Percentiles rank a stretch among this genome's conserved stretches.
These are phyloP conservation scores for Drosophila tani DNA, from an alignment of 1,140 invertebrate genomes.

Conservation along the genomic window DNA sequence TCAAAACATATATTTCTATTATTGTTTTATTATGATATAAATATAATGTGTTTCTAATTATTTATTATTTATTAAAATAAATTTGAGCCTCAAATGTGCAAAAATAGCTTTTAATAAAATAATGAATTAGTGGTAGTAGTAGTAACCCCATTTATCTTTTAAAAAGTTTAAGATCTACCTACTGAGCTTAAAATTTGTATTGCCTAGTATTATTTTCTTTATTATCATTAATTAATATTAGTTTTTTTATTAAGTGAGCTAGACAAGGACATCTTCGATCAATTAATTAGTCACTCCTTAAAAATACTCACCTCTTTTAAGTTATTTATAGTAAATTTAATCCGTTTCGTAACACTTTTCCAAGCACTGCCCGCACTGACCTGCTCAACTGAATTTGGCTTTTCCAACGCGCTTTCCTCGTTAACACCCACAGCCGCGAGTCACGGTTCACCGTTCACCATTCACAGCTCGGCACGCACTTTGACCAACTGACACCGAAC, in stretches of 20 bases:
- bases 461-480: slow-evolving; percentile 61
- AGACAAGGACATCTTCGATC: not conserved
- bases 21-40: not conserved
- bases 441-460: slow-evolving; percentile 27
- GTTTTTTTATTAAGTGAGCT: no score
- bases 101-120: no score
- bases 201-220: no score
- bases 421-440: slow-evolving; percentile 18
- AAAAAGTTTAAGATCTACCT: no score
- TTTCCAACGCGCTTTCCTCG: slow-evolving; percentile 33
- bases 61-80: not conserved
- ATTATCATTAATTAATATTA: no score
- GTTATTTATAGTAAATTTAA: not conserved
- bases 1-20: not conserved
- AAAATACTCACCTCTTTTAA: slow-evolving; percentile 23
- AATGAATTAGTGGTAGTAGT: no score
- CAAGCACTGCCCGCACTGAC: slow-evolving; percentile 50
- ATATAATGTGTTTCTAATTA: not conserved
- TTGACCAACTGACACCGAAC: slow-evolving; percentile 74
- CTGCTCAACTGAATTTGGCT: slow-evolving; percentile 31
- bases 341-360: not conserved
- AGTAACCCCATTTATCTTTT: not conserved
- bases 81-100: not conserved
- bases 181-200: no score
- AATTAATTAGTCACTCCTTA: no score